Conservation (phyloP, 2,888 invertebrate genomes). For the Euplagia quadripunctaria region DNA sequence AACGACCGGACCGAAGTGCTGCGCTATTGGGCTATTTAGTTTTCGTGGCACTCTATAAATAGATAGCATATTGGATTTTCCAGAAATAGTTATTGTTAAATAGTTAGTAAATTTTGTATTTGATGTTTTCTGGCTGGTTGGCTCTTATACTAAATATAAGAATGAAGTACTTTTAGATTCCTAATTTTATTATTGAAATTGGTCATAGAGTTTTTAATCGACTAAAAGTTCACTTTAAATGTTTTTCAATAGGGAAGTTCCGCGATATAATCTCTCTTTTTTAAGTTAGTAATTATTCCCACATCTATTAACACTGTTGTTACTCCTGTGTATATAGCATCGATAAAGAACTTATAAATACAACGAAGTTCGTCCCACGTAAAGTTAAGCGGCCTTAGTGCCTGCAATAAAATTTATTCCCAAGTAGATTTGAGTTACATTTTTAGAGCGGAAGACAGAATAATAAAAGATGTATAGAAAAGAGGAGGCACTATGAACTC, state of each 20-base stretch:
- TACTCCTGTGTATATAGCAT: too few species aligned
- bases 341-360: too few species aligned
- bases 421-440: too few species aligned
- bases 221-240: background rate
- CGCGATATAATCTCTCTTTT: background rate
- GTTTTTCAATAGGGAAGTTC: background rate
- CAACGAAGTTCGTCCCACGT: too few species aligned
- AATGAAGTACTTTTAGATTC: background rate
- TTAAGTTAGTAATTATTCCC: too few species aligned
- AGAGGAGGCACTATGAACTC: too few species aligned
- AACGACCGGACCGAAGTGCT: background rate
- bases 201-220: background rate
- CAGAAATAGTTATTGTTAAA: background rate
- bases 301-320: too few species aligned
- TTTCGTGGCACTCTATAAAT: conserved; percentile 6
- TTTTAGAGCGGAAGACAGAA: too few species aligned
- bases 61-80: conserved; percentile 1
- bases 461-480: too few species aligned
- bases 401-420: too few species aligned
- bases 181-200: background rate
- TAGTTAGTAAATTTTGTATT: background rate
- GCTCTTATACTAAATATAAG: background rate
- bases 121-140: background rate
- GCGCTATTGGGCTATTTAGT: conserved; percentile 4
- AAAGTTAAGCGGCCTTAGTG: too few species aligned